Percentiles rank a stretch among this genome's conserved stretches.
Evolutionary conservation across 2,113 vertebrate genomes (phyloP).

Genomic region (Vimba vimba): DNA sequence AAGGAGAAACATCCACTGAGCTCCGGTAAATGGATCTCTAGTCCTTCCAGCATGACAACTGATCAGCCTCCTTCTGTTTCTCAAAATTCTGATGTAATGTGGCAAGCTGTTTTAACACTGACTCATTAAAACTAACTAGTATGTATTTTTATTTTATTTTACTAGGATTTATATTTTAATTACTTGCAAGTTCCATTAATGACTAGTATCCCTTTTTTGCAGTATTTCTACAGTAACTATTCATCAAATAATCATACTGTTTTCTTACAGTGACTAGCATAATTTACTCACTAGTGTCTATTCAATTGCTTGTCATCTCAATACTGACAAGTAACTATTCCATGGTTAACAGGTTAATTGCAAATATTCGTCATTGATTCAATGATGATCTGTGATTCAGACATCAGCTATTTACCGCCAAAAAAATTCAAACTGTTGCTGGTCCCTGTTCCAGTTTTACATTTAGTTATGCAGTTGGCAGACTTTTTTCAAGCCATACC

Average conservation of each 20-base stretch:
- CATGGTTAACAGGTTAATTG: not conserved
- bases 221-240: not conserved
- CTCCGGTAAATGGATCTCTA: not conserved
- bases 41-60: conserved; percentile 23
- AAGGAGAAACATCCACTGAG: not conserved
- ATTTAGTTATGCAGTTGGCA: not conserved
- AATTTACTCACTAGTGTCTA: too few species aligned
- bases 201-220: not conserved
- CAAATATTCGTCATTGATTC: not conserved
- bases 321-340: not conserved
- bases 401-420: not conserved
- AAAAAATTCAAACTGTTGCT: not conserved
- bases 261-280: not conserved
- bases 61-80: conserved; percentile 23
- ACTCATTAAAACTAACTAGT: not conserved
- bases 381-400: not conserved
- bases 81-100: not conserved
- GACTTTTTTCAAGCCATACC: not conserved
- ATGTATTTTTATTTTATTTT: not conserved
- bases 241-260: not conserved
- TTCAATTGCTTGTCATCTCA: too few species aligned
- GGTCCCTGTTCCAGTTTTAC: not conserved
- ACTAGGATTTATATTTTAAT: not conserved
- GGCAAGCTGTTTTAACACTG: not conserved
- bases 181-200: not conserved